Conservation (phyloP, 2,888 invertebrate species). For the Phalera bucephala region DNA sequence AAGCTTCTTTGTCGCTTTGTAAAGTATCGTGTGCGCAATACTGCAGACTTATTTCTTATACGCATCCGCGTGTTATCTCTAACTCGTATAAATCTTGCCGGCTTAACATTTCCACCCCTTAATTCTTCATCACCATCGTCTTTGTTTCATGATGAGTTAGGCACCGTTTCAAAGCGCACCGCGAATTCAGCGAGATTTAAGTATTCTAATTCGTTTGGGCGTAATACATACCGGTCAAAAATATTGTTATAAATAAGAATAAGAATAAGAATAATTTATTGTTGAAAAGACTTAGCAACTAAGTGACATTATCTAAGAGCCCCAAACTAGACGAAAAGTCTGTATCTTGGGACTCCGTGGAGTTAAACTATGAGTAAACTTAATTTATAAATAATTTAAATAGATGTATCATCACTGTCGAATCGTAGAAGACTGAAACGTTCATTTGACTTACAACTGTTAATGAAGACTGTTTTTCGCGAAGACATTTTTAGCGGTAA, state of each 20-base stretch:
- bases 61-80: conserved; percentile 31
- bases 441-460: conserved; percentile 35
- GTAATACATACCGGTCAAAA: conserved; percentile 27
- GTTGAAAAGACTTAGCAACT: no score
- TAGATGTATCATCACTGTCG: conserved; percentile 24
- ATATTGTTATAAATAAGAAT: no score
- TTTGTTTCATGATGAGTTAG: conserved; percentile 19
- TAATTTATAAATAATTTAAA: no score
- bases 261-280: no score
- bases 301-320: no score
- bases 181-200: conserved; percentile 37
- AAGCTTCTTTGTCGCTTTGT: conserved; percentile 30
- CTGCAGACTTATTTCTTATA: conserved; percentile 33
- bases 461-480: conserved; percentile 33
- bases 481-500: conserved; percentile 27
- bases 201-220: conserved; percentile 22
- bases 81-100: conserved; percentile 21
- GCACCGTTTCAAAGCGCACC: conserved; percentile 29
- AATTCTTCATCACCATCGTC: conserved; percentile 27
- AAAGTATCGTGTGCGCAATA: conserved; percentile 33
- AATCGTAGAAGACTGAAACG: conserved; percentile 34
- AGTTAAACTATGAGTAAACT: no score
- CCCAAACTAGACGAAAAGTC: no score
- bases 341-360: no score
- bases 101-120: conserved; percentile 17